Conservation (phyloP, 2,113 vertebrate species). For the Ctenodactylus gundi region DNA sequence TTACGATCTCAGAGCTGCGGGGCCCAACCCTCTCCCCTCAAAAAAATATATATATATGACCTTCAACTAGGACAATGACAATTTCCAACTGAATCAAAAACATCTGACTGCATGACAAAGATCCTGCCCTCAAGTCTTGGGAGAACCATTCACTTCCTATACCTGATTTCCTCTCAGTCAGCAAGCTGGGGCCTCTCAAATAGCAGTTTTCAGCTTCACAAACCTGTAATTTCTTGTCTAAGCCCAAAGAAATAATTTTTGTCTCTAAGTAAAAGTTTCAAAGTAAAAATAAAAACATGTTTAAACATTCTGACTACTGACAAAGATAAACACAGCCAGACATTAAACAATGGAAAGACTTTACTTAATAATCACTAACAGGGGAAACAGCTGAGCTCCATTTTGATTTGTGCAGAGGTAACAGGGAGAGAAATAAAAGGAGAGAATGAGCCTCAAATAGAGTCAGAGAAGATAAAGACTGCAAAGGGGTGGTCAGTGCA, state of each 20-base stretch:
- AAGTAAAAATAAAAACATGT: neutral
- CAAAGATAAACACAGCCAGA: neutral
- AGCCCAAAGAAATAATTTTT: constrained; percentile 25
- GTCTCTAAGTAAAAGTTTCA: neutral
- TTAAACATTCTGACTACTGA: constrained; percentile 8
- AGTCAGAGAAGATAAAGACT: neutral
- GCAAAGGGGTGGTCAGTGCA: neutral
- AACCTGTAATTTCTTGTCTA: constrained; percentile 38
- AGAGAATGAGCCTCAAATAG: neutral
- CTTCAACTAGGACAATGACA: constrained; percentile 16
- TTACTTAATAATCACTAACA: neutral
- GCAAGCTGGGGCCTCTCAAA: neutral
- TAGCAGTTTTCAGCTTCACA: constrained; percentile 10
- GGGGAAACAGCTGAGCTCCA: neutral
- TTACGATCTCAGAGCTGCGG: neutral
- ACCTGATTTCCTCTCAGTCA: constrained; percentile 46
- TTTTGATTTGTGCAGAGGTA: neutral
- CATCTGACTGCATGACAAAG: constrained; percentile 81
- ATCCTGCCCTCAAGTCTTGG: constrained; percentile 55
- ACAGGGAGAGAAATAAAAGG: neutral
- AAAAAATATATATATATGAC: neutral
- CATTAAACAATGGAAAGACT: neutral
- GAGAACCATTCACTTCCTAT: constrained; percentile 57
- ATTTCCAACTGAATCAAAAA: constrained; percentile 72
- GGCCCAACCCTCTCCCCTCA: neutral